Base-by-base conservation (phyloP, 2,797 vertebrate species). In the Pseudochaenichthys georgianus region DNA sequence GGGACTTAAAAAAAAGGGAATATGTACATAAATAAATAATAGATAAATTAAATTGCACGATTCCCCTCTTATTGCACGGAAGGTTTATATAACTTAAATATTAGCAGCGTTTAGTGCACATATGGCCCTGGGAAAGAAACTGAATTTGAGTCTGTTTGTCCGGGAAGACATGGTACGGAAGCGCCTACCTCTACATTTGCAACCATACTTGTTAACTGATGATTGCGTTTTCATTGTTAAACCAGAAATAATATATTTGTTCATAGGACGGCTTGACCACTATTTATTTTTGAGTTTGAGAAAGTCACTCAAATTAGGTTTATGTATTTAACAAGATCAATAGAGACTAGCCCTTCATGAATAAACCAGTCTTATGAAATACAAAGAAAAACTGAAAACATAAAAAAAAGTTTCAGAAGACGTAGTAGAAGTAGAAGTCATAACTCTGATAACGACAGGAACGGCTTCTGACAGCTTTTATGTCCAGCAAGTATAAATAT, bases 261-360 rank as follows among this genome's bases (percentile, higher is more conserved):
- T 13, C 13, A 9, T 9, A 23, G 3, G 16, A 16, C 31, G 53
- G 16, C 16, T 45, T 46, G 59, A 16, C 13, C 23, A 46, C 0
- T 3, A 15, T 34, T 43, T 53, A 15, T 6, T 12, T 60, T 19
- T 47, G 19, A 66, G 48, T 42, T 8, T 19, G 9, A 50, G 10
- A 34, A 47, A 53, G 42, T 34, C 12, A 42, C 13, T 38, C 23
- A 17, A 70, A 53, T 41, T 2, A 38, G 48, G 3, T 50, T 72
- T 54, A 23, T 61, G 28, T 38, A 67, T 72, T 66, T 62, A 78
- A 51, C 15, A 21, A n/a, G 6, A 72, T 21, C 13, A 34, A 3
- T n/a, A 43, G 10, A 53, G 34, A 47, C 45, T 13, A 23, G 10
- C 4, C 34, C 52, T 38, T 16, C 16, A 4, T 51, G 4, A 43